These are phyloP conservation scores for Hylyphantes graminicola DNA, from an alignment of 1,140 invertebrate genomes.

Conservation along the genomic window DNA sequence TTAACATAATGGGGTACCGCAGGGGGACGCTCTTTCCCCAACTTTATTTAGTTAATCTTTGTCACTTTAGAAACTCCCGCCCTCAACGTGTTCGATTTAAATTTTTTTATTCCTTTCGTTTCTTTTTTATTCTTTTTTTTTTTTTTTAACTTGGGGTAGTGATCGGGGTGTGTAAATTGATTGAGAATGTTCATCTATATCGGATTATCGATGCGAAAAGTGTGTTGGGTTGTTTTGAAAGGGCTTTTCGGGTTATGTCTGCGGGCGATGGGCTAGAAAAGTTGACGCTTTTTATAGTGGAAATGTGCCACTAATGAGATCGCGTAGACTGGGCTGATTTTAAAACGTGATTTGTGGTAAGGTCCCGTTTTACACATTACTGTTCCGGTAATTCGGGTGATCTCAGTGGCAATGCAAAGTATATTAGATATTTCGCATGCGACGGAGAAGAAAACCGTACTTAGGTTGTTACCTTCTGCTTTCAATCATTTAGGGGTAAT, in stretches of 20 bases:
- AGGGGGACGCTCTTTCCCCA: neutral
- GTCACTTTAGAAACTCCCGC: slow-evolving; percentile 35
- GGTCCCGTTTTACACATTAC: too few species aligned
- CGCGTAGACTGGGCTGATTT: neutral
- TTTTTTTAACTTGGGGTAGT: neutral
- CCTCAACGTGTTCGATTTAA: slow-evolving; percentile 9
- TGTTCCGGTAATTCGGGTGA: too few species aligned
- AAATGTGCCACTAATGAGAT: neutral
- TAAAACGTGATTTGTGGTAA: neutral
- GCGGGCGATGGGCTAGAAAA: neutral
- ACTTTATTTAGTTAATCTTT: slow-evolving; percentile 57
- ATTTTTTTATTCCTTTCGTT: neutral
- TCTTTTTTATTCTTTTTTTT: slow-evolving; percentile 7
- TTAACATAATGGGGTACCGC: slow-evolving; percentile 30
- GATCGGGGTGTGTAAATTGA: slow-evolving; percentile 29
- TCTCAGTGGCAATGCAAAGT: too few species aligned
- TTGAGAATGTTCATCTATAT: slow-evolving; percentile 26
- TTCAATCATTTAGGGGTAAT: too few species aligned
- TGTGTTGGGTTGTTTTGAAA: slow-evolving; percentile 20
- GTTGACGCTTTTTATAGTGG: neutral
- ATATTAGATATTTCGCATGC: too few species aligned
- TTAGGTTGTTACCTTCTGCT: too few species aligned
- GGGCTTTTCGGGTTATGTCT: neutral
- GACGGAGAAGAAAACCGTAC: too few species aligned
- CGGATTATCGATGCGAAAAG: slow-evolving; percentile 50